phyloP scores from a whole-genome alignment of 1,140 invertebrate species.

The Colletes gigas region DNA sequence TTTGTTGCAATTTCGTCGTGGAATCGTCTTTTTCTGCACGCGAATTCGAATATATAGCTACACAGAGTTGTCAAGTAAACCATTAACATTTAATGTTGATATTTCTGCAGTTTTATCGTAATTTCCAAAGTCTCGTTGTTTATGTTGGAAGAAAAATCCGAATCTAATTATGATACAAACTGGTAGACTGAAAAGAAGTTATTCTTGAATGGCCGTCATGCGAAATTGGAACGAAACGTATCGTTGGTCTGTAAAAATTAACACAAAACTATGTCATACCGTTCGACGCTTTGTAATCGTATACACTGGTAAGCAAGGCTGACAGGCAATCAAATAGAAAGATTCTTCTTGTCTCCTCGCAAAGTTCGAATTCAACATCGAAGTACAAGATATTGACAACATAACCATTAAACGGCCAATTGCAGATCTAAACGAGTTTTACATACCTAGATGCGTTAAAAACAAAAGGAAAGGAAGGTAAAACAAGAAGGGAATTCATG shows the following conservation, averaged over 20 bases:
- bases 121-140: not conserved
- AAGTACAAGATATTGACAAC: too few relatives aligned
- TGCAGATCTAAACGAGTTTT: not conserved
- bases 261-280: not conserved
- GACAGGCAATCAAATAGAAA: not conserved
- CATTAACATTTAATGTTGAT: not conserved
- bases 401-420: not conserved
- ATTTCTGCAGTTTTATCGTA: not conserved
- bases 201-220: not conserved
- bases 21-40: not conserved
- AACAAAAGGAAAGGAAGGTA: not conserved
- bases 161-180: too few relatives aligned
- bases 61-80: not conserved
- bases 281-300: not conserved
- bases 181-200: not conserved
- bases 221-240: not conserved
- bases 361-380: not conserved
- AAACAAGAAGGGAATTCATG: constrained; percentile 56
- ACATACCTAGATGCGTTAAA: not conserved
- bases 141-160: not conserved
- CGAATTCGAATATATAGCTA: not conserved
- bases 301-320: not conserved
- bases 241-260: not conserved
- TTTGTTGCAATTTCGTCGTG: not conserved
- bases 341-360: not conserved